These are phyloP conservation scores for Ferdinandea cuprea DNA, from an alignment of 2,888 invertebrate genomes.

Conservation along the genomic window DNA sequence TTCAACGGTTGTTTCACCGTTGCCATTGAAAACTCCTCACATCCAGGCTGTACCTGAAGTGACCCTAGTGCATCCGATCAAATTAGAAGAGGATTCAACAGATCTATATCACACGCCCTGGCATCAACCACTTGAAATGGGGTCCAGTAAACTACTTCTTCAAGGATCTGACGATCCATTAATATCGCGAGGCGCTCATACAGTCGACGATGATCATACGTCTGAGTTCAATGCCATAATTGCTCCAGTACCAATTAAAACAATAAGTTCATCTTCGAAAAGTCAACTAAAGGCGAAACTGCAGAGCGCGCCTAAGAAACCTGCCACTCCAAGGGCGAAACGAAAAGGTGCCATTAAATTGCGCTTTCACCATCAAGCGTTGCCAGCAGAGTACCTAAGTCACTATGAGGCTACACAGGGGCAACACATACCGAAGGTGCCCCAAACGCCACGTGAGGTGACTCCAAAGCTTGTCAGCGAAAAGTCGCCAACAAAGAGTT, in stretches of 20 bases:
- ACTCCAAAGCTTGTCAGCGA: conserved; percentile 83
- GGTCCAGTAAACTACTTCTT: conserved; percentile 78
- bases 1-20: conserved; percentile 72
- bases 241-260: conserved; percentile 74
- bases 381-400: conserved; percentile 90
- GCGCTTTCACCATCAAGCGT: conserved; percentile 91
- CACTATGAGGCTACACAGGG: conserved; percentile 90
- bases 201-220: conserved; percentile 79
- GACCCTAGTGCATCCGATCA: conserved; percentile 42
- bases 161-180: conserved; percentile 83
- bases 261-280: conserved; percentile 41
- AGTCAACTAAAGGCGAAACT: conserved; percentile 80
- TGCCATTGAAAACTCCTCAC: conserved; percentile 52
- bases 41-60: conserved; percentile 59
- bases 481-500: conserved; percentile 81
- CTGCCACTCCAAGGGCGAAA: conserved; percentile 62
- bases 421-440: conserved; percentile 82
- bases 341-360: conserved; percentile 87
- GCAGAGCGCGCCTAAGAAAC: conserved; percentile 51
- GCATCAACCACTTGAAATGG: conserved; percentile 72
- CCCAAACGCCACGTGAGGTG: conserved; percentile 78
- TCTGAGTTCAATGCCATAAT: conserved; percentile 78
- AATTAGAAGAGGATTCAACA: conserved; percentile 58
- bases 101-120: conserved; percentile 58
- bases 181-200: conserved; percentile 82